phyloP scores from a whole-genome alignment of 2,113 vertebrate species.

The Hiodon alosoides region DNA sequence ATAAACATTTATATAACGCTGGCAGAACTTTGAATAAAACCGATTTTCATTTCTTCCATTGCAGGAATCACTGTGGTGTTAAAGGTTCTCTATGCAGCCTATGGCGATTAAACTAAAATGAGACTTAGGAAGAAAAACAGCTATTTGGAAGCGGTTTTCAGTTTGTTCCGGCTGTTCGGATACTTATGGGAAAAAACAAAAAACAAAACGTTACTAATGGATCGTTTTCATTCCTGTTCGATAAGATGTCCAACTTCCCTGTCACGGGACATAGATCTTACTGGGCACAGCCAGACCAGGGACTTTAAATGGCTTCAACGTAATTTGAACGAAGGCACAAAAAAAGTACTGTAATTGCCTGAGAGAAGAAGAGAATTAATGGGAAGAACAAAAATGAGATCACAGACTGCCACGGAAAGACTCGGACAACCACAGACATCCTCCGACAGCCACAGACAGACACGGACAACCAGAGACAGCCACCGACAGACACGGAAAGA shows the following conservation, averaged over 20 bases:
- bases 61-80: neutral
- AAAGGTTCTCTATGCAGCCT: neutral
- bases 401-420: no score
- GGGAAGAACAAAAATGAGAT: neutral
- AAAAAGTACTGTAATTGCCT: neutral
- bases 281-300: neutral
- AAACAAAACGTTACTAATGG: neutral
- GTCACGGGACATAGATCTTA: neutral
- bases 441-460: no score
- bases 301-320: neutral
- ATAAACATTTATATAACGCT: no score
- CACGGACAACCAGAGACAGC: no score
- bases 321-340: conserved; percentile 2
- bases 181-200: neutral
- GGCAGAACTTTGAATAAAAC: no score
- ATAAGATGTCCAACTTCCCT: neutral
- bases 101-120: no score
- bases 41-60: no score
- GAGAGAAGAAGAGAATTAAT: neutral
- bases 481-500: no score
- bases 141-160: no score
- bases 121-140: no score
- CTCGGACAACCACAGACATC: no score
- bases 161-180: neutral
- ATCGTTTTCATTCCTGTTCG: neutral